These are phyloP conservation scores for Ictalurus punctatus DNA, from an alignment of 2,113 vertebrate species.

Conservation along the genomic window DNA sequence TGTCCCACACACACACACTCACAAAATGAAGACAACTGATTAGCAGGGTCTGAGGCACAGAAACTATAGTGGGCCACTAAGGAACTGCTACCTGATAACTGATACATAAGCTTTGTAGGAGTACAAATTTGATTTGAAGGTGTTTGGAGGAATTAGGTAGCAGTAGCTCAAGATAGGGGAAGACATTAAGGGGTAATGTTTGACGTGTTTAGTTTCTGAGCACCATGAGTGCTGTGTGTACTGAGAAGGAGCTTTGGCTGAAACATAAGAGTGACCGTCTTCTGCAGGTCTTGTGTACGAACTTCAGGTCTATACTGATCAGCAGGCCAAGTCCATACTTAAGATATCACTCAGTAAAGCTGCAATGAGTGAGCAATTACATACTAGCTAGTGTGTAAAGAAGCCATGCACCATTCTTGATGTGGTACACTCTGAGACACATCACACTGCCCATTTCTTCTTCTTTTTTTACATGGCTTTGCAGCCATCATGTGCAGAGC, in stretches of 20 bases:
- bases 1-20: constrained; percentile 9
- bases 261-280: neutral
- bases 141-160: constrained; percentile 42
- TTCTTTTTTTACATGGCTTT: neutral
- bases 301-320: neutral
- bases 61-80: constrained; percentile 8
- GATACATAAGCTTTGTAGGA: constrained; percentile 7
- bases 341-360: neutral
- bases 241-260: constrained; percentile 22
- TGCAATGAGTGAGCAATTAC: neutral
- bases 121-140: neutral
- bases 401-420: constrained; percentile 31
- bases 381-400: neutral
- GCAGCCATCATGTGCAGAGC: constrained; percentile 24
- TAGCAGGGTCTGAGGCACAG: constrained; percentile 40
- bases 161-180: constrained; percentile 68
- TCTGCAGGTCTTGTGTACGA: neutral
- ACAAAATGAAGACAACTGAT: constrained; percentile 28
- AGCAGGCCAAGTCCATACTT: neutral
- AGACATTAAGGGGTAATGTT: constrained; percentile 69
- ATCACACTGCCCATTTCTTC: neutral
- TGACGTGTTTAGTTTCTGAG: constrained; percentile 67
- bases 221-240: constrained; percentile 25
- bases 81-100: constrained; percentile 9
- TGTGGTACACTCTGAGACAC: neutral